A percentile compares a stretch with the other conserved stretches of the same genome.
Conservation (phyloP, 64 coral and sea anemone genomes). For the Montipora sp. region DNA sequence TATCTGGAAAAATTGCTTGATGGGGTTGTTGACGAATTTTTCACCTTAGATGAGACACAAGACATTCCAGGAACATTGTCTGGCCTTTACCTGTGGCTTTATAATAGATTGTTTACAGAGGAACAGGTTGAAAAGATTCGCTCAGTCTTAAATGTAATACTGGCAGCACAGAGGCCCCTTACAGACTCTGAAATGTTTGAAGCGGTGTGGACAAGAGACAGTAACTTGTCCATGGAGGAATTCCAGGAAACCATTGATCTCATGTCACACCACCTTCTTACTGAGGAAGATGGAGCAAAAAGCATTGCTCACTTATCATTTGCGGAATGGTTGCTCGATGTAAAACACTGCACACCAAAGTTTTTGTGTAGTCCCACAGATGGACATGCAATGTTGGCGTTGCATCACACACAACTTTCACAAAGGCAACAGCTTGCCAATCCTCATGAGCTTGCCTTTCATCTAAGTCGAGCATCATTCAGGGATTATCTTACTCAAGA, state of each 20-base stretch:
- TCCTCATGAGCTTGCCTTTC: slow-evolving; percentile 82
- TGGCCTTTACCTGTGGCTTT: slow-evolving; percentile 95
- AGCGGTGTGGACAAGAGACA: slow-evolving; percentile 87
- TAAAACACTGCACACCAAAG: slow-evolving; percentile 92
- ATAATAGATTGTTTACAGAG: slow-evolving; percentile 86
- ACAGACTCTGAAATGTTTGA: slow-evolving; percentile 80
- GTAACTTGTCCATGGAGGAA: slow-evolving; percentile 42
- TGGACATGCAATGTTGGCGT: slow-evolving; percentile 97
- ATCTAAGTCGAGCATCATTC: slow-evolving; percentile 85
- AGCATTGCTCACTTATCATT: slow-evolving; percentile 95
- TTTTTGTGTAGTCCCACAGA: slow-evolving; percentile 84
- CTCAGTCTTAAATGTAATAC: slow-evolving; percentile 81
- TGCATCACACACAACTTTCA: slow-evolving; percentile 73
- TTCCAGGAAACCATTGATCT: slow-evolving; percentile 70
- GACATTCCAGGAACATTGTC: slow-evolving; percentile 95
- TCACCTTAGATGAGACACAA: slow-evolving; percentile 84
- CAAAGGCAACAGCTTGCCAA: slow-evolving; percentile 67
- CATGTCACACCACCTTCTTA: slow-evolving; percentile 74
- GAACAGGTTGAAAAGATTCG: slow-evolving; percentile 80
- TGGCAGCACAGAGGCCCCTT: slow-evolving; percentile 87
- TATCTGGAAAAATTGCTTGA: slow-evolving; percentile 97
- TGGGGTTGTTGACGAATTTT: slow-evolving; percentile 80
- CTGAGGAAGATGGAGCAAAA: slow-evolving; percentile 62
- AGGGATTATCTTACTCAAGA: slow-evolving; percentile 72
- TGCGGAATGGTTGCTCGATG: slow-evolving; percentile 95